phyloP scores from a whole-genome alignment of 2,888 invertebrate species.

The Calliscelio sp. region DNA sequence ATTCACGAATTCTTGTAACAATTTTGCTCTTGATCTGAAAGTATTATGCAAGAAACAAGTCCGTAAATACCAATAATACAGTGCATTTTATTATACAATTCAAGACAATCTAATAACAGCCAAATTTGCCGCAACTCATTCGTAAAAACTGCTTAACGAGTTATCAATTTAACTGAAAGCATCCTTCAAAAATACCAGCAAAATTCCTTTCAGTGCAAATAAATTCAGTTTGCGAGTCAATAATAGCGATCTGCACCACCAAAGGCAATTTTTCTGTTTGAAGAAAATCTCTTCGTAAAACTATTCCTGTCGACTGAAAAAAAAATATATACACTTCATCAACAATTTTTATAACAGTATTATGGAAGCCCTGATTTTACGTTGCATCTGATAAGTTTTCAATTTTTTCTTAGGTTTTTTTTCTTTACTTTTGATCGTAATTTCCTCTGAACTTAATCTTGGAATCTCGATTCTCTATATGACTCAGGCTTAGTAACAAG shows the following conservation, averaged over 20 bases:
- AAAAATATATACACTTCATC: conserved; percentile 13
- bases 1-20: neutral
- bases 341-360: conserved; percentile 26
- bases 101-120: neutral
- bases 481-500: conserved; percentile 11
- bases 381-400: conserved; percentile 7
- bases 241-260: neutral
- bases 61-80: no score
- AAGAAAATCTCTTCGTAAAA: conserved; percentile 22
- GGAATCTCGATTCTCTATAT: neutral
- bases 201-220: conserved; percentile 33
- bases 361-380: conserved; percentile 8
- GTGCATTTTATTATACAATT: no score
- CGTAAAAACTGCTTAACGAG: conserved; percentile 29
- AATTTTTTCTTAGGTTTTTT: neutral
- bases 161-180: conserved; percentile 33
- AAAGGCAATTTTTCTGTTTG: conserved; percentile 27
- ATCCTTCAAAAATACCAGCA: conserved; percentile 13
- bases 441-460: conserved; percentile 15
- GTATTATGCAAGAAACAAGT: no score
- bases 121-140: neutral
- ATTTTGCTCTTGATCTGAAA: no score
- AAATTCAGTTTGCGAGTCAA: conserved; percentile 34
- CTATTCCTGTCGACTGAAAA: conserved; percentile 11
- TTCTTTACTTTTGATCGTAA: neutral